These are phyloP conservation scores for Drosophila lini DNA, from an alignment of 1,140 invertebrate genomes.

Conservation along the genomic window DNA sequence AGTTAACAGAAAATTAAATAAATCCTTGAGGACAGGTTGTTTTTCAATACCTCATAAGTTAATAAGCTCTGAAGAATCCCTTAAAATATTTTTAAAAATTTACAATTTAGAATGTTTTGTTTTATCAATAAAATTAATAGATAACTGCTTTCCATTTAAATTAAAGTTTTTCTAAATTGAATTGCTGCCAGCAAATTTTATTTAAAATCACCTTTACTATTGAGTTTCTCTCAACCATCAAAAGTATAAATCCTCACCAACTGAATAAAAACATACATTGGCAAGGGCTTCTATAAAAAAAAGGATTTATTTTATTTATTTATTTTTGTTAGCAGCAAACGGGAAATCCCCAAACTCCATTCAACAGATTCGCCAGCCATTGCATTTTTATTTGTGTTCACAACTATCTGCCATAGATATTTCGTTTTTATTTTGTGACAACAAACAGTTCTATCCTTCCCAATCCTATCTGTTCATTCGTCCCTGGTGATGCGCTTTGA, in stretches of 20 bases:
- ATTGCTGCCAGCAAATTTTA: background rate
- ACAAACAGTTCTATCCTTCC: constrained; percentile 39
- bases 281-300: background rate
- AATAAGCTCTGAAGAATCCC: background rate
- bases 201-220: background rate
- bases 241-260: constrained; percentile 1
- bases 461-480: constrained; percentile 26
- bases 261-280: constrained; percentile 4
- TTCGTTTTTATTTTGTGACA: constrained; percentile 43
- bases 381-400: constrained; percentile 34
- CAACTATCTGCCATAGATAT: constrained; percentile 28
- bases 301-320: background rate
- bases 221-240: background rate
- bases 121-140: background rate
- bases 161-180: background rate
- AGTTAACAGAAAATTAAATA: background rate
- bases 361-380: constrained; percentile 44
- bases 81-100: background rate
- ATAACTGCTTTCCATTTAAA: background rate
- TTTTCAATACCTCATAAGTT: background rate
- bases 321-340: background rate
- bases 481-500: constrained; percentile 39
- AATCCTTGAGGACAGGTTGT: background rate
- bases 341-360: constrained; percentile 40
- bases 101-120: no score